Evolutionary conservation across 92 coral and sea anemone species (phyloP).

Genomic region (Zoanthus sansibaricus): DNA sequence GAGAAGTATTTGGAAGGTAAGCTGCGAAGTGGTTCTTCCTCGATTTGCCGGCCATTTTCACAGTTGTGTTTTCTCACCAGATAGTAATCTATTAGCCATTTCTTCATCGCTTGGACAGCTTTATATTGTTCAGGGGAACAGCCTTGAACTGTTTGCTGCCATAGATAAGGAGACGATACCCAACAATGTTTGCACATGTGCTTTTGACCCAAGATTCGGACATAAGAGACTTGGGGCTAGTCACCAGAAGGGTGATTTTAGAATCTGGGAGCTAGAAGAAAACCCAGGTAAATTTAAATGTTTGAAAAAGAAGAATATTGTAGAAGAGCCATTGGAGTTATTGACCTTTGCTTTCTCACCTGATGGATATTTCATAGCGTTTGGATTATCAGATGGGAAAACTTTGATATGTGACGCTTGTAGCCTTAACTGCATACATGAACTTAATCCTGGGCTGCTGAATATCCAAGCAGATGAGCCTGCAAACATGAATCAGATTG

Average conservation of each 20-base stretch:
- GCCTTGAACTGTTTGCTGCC: conserved; percentile 64
- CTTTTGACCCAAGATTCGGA: conserved; percentile 73
- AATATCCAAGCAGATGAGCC: not conserved
- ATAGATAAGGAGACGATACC: conserved; percentile 47
- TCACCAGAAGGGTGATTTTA: conserved; percentile 67
- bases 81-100: conserved; percentile 74
- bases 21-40: conserved; percentile 75
- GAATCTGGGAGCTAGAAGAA: conserved; percentile 65
- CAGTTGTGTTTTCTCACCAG: conserved; percentile 83
- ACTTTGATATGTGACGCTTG: conserved; percentile 70
- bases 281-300: conserved; percentile 46
- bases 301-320: conserved; percentile 51
- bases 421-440: conserved; percentile 50
- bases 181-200: conserved; percentile 65
- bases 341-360: conserved; percentile 71
- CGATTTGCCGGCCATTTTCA: conserved; percentile 73
- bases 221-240: conserved; percentile 64
- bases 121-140: conserved; percentile 68
- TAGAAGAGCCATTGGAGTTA: conserved; percentile 46
- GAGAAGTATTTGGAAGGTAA: conserved; percentile 68
- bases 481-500: not conserved
- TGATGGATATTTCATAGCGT: conserved; percentile 79
- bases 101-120: conserved; percentile 80
- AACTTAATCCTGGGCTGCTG: conserved; percentile 37
- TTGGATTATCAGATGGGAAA: conserved; percentile 75